A percentile compares a stretch with the other conserved stretches of the same genome.
These are phyloP conservation scores for Embiotoca jacksoni DNA, from an alignment of 2,113 vertebrate genomes.

Conservation along the genomic window DNA sequence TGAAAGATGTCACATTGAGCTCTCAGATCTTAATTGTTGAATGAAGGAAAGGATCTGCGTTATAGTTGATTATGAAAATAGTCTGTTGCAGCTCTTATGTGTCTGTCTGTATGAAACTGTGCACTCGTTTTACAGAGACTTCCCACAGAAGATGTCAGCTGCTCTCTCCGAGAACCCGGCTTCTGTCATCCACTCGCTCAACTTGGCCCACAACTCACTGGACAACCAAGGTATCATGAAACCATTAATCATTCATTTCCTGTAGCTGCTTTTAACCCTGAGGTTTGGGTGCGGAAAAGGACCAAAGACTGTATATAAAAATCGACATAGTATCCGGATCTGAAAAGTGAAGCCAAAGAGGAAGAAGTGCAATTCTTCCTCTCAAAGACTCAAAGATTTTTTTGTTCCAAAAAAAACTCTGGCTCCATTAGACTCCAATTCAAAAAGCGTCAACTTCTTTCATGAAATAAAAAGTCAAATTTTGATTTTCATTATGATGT, in stretches of 20 bases:
- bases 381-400: no score
- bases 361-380: no score
- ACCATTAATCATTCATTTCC: not conserved
- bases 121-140: constrained; percentile 83
- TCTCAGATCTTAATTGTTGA: not conserved
- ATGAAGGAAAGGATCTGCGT: no score
- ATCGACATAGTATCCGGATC: no score
- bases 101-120: not conserved
- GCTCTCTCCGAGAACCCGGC: constrained; percentile 91
- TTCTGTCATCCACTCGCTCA: constrained; percentile 90
- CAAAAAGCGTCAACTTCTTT: no score
- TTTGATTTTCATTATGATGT: no score
- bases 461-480: no score
- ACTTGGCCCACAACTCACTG: constrained; percentile 92
- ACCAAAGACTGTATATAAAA: no score
- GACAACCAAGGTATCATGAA: constrained; percentile 90
- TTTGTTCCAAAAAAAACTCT: no score
- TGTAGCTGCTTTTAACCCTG: not conserved
- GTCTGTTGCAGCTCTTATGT: not conserved
- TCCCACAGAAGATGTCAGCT: constrained; percentile 91
- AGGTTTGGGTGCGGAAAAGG: no score
- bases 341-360: no score
- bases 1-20: not conserved
- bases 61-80: not conserved
- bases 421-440: no score